Base-by-base conservation (phyloP, 2,888 invertebrate species). In the Portevinia maculata region DNA sequence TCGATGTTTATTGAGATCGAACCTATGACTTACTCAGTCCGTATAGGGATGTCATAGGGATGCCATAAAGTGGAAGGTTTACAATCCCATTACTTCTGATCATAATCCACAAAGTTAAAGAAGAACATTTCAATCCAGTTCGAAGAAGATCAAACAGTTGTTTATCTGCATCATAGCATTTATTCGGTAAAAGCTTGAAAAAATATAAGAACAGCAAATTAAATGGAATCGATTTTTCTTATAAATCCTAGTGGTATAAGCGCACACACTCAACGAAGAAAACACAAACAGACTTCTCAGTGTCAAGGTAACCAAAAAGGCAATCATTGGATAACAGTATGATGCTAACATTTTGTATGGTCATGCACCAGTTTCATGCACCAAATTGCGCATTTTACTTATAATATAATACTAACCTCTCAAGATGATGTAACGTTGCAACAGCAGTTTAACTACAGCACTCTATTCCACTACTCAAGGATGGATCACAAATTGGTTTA, bases 281-380 rank as follows among this genome's bases (percentile, higher is more conserved):
- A 17, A 37, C 37, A 57, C 9, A 50, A 59, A 59, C 50, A 65
- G 17, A 60, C 24, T 28, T 53, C 11, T 39, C 62, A 62, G 70
- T 76, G 76, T 70, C 76, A 76, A 76, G 76, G 76, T 70, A 41
- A 76, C 70, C 28, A 62, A 76, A 62, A 57, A 69, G 53, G 24
- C 24, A 55, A 60, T 76, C 37, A 60, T 62, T 39, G 62, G 62
- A 70, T 55, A 76, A 50, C 50, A 32, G 52, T 60, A 13, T 3
- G 11, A 39, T 53, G 24, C 46, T 13, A 53, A 32, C 48, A 41
- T 30, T 69, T 60, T 21, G 24, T 32, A 32, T 50, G 64, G 64
- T 50, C 44, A 11, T 48, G 37, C 4, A 11, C 41, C 37, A 44
- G 44, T 46, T 62, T 34, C 46, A 19, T 60, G 46, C 44, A 44